phyloP scores from a whole-genome alignment of 2,113 vertebrate genomes.

The Burhinus bistriatus region DNA sequence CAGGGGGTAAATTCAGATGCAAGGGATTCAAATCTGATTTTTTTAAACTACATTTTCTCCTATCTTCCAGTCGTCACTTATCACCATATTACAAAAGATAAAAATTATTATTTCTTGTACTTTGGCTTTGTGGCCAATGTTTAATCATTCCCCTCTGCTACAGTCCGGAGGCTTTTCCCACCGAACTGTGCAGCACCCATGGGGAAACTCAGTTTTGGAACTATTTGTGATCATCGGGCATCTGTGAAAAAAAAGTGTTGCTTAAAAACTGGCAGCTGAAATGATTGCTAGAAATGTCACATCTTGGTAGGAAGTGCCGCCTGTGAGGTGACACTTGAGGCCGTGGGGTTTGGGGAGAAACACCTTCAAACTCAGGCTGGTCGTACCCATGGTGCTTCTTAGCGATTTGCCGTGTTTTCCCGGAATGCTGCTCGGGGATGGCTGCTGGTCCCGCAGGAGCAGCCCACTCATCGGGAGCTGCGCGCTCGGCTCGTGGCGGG shows the following conservation, averaged over 20 bases:
- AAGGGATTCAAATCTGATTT: neutral
- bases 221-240: neutral
- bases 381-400: neutral
- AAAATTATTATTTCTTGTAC: neutral
- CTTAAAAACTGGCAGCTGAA: neutral
- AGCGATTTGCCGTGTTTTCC: fast-evolving
- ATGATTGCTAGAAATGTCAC: too few relatives aligned
- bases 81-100: neutral
- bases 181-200: neutral
- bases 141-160: neutral
- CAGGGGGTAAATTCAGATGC: neutral
- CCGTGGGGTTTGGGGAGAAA: neutral
- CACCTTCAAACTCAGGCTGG: neutral
- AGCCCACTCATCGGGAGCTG: neutral
- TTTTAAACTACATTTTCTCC: neutral
- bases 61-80: neutral
- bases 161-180: neutral
- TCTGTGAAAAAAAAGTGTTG: neutral
- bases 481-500: fast-evolving
- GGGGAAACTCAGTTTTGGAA: neutral
- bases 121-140: neutral
- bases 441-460: neutral
- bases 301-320: neutral
- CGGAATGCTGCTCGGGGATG: fast-evolving
- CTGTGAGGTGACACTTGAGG: neutral